Percentiles rank a stretch among this genome's conserved stretches.
These are phyloP conservation scores for Eulemur rufifrons DNA, from an alignment of 2,113 vertebrate species.

Conservation along the genomic window DNA sequence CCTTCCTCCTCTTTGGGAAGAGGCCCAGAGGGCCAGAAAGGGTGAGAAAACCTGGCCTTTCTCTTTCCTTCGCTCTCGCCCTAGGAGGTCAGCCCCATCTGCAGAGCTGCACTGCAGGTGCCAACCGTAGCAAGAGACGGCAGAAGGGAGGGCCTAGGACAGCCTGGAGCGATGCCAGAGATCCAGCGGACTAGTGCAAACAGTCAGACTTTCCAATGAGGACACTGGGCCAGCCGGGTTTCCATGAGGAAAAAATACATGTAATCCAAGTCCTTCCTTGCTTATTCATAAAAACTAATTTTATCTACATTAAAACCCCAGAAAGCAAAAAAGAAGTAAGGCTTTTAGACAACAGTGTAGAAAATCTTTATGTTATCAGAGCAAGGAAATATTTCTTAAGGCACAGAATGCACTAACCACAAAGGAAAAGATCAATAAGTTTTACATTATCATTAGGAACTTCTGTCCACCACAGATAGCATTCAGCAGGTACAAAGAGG, in stretches of 20 bases:
- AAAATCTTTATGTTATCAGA: neutral
- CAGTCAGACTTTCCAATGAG: neutral
- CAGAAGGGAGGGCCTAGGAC: too few relatives aligned
- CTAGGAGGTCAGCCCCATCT: too few relatives aligned
- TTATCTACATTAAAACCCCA: neutral
- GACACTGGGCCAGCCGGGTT: neutral
- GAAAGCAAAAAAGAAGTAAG: neutral
- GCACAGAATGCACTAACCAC: neutral
- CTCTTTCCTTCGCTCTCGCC: too few relatives aligned
- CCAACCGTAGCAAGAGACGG: too few relatives aligned
- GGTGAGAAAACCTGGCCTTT: neutral
- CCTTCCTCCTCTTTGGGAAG: neutral
- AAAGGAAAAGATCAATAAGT: neutral
- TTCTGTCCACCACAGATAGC: neutral
- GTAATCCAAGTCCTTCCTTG: neutral
- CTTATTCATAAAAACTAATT: neutral
- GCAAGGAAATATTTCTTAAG: neutral
- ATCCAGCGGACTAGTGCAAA: neutral
- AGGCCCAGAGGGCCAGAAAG: neutral
- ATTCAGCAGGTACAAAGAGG: neutral
- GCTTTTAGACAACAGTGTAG: neutral
- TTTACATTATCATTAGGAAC: too few relatives aligned
- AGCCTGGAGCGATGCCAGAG: too few relatives aligned
- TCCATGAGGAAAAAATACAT: neutral
- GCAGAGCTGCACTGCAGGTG: neutral